A percentile compares a stretch with the other conserved stretches of the same genome.
Conservation (phyloP, 2,797 vertebrate species). For the Australoheros facetus region DNA sequence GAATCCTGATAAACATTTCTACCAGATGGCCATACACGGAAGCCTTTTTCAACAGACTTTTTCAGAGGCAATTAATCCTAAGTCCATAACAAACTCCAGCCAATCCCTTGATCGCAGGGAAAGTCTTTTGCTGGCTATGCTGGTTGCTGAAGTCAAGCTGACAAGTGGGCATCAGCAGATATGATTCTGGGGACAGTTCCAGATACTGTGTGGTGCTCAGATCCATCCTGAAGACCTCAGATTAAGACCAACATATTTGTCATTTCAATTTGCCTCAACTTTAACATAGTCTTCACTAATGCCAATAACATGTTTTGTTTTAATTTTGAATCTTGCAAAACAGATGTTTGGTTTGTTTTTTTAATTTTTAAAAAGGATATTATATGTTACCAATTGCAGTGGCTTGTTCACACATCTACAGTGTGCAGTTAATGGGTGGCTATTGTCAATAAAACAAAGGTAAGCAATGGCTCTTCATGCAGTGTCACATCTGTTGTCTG, state of each 20-base stretch:
- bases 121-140: conserved; percentile 34
- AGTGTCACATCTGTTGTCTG: conserved; percentile 56
- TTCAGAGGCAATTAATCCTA: conserved; percentile 46
- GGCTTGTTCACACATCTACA: not conserved
- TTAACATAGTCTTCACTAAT: not conserved
- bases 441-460: conserved; percentile 61
- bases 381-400: conserved; percentile 8
- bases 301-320: conserved; percentile 34
- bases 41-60: conserved; percentile 16
- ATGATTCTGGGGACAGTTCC: conserved; percentile 39
- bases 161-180: conserved; percentile 49
- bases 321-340: conserved; percentile 22
- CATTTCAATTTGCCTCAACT: conserved; percentile 12
- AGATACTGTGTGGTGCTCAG: conserved; percentile 29
- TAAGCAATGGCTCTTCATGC: conserved; percentile 28
- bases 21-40: conserved; percentile 54
- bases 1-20: conserved; percentile 38
- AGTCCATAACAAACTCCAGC: conserved; percentile 26
- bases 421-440: conserved; percentile 21
- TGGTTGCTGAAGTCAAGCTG: conserved; percentile 36
- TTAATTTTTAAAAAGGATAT: not conserved
- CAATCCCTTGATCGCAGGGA: conserved; percentile 5
- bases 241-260: conserved; percentile 34
- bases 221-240: conserved; percentile 14
- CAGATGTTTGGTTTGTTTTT: conserved; percentile 4